Conservation (phyloP, 1,140 invertebrate genomes). For the Drosophila athabasca region DNA sequence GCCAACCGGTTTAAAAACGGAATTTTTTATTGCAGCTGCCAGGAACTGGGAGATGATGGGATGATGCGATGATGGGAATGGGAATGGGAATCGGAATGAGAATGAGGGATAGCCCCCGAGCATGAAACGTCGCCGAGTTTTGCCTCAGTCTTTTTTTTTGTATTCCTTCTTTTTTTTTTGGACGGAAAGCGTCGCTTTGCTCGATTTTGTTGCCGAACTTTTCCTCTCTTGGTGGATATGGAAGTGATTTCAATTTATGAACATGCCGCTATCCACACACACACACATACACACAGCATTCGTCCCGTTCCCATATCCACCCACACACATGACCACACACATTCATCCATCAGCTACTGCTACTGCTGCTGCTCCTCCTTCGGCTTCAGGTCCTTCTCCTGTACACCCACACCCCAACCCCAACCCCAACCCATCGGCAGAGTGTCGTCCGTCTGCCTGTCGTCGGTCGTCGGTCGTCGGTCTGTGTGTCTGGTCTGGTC, state of each 20-base stretch:
- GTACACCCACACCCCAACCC: no score
- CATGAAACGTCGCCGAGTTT: conserved; percentile 2
- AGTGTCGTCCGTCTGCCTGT: neutral
- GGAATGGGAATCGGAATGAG: conserved; percentile 9
- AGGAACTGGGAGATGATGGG: neutral
- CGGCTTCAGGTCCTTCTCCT: no score
- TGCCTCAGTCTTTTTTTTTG: neutral
- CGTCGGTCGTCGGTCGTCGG: no score
- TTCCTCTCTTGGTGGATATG: conserved; percentile 66
- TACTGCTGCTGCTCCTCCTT: conserved; percentile 7
- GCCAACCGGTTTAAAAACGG: conserved; percentile 73
- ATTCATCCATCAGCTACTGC: conserved; percentile 62
- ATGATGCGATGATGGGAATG: neutral
- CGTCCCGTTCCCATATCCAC: neutral
- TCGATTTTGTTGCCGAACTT: conserved; percentile 75
- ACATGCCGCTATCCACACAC: conserved; percentile 82
- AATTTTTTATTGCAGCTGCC: conserved; percentile 75
- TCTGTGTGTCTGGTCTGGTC: no score
- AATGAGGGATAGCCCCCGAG: no score
- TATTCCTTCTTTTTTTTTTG: conserved; percentile 17
- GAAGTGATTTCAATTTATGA: conserved; percentile 84
- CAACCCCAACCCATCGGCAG: no score
- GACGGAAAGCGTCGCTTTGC: conserved; percentile 40
- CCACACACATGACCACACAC: conserved; percentile 53
- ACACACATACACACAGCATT: conserved; percentile 7